phyloP scores from a whole-genome alignment of 2,113 vertebrate species.

The Suricata suricatta region DNA sequence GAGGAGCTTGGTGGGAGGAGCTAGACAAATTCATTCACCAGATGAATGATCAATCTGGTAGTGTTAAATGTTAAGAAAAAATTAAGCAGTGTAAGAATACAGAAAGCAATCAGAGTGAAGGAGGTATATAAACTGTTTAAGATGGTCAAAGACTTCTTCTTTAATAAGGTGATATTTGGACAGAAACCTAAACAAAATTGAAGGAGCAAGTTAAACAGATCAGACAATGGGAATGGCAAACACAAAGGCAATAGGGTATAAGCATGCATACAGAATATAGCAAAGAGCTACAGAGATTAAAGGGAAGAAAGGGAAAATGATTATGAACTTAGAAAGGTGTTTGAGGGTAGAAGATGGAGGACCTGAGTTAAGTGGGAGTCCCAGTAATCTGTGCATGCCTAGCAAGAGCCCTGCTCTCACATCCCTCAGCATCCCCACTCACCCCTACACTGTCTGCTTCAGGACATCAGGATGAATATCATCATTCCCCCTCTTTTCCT shows the following conservation, averaged over 20 bases:
- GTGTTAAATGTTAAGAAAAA: not conserved
- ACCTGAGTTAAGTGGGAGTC: not conserved
- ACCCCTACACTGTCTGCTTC: not conserved
- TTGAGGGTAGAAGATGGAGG: not conserved
- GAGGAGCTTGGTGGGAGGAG: not conserved
- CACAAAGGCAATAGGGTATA: not conserved
- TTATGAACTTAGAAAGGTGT: not conserved
- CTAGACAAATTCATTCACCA: not conserved
- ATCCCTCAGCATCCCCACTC: not conserved
- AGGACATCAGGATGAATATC: not conserved
- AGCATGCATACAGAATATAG: not conserved
- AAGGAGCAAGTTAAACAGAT: not conserved
- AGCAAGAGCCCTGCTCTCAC: not conserved
- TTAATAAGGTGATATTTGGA: not conserved
- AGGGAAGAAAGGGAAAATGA: not conserved
- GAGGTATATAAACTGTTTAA: not conserved
- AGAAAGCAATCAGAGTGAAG: not conserved
- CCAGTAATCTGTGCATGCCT: not conserved
- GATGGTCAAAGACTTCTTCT: not conserved
- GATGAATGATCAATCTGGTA: not conserved
- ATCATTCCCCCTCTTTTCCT: not conserved
- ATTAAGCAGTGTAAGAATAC: not conserved
- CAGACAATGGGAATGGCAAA: not conserved
- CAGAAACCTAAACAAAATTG: slow-evolving; percentile 29
- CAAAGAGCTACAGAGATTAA: not conserved